These are phyloP conservation scores for Chascanopsetta lugubris DNA, from an alignment of 2,113 vertebrate species.

Conservation along the genomic window DNA sequence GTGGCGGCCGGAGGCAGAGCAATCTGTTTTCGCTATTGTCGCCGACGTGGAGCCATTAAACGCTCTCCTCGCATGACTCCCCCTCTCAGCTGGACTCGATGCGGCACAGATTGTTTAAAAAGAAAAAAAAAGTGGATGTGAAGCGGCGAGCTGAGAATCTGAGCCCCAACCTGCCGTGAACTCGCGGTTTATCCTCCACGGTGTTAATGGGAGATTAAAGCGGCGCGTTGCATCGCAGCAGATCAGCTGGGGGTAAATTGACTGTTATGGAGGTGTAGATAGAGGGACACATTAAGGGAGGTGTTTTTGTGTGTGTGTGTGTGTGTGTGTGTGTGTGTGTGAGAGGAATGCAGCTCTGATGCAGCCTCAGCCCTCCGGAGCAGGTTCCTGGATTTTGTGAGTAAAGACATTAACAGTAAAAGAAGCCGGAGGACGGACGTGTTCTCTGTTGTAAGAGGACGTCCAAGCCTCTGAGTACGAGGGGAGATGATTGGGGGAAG, in stretches of 20 bases:
- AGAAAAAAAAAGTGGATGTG: conserved; percentile 31
- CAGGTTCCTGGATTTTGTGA: background rate
- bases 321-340: background rate
- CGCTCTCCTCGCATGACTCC: conserved; percentile 16
- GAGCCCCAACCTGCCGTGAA: conserved; percentile 7
- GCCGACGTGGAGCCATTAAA: conserved; percentile 34
- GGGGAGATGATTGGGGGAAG: conserved; percentile 15
- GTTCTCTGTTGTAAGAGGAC: conserved; percentile 29
- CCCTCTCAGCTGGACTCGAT: conserved; percentile 31
- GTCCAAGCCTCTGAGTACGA: conserved; percentile 14
- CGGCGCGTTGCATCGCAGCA: background rate
- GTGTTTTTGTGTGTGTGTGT: background rate
- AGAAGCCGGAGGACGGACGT: conserved; percentile 21
- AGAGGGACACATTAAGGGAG: background rate
- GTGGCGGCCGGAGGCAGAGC: conserved; percentile 30
- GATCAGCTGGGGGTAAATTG: conserved; percentile 50
- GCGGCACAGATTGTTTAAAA: conserved; percentile 21
- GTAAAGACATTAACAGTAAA: conserved; percentile 29
- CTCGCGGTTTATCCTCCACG: conserved; percentile 21
- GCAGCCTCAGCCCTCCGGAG: conserved; percentile 7
- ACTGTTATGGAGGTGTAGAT: background rate
- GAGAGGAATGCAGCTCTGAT: conserved; percentile 15
- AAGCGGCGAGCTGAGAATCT: background rate
- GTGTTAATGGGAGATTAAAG: conserved; percentile 30
- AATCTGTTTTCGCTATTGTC: conserved; percentile 29